Evolutionary conservation across 1,140 invertebrate genomes (phyloP).

Genomic region (Drosophila santomea): DNA sequence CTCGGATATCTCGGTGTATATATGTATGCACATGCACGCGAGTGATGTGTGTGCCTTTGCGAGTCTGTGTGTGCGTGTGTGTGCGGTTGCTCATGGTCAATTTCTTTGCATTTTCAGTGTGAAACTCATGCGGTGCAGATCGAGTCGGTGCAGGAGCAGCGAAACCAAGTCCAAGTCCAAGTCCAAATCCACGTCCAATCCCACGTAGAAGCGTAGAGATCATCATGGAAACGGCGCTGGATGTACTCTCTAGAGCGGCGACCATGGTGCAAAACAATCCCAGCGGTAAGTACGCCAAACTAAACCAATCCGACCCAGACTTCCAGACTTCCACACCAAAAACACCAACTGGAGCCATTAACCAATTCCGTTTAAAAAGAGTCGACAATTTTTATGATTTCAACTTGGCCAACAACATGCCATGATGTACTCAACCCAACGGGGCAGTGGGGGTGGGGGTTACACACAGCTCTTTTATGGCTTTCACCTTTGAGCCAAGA

Average conservation of each 20-base stretch:
- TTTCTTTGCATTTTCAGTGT: conserved; percentile 76
- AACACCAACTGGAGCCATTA: conserved; percentile 39
- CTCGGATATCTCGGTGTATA: conserved; percentile 17
- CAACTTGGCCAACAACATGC: conserved; percentile 16
- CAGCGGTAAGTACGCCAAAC: conserved; percentile 81
- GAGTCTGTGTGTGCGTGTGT: neutral
- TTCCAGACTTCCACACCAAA: neutral
- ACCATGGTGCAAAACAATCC: conserved; percentile 94
- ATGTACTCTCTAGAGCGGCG: conserved; percentile 94
- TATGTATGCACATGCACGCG: conserved; percentile 13
- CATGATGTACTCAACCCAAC: conserved; percentile 5
- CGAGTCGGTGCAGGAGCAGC: conserved; percentile 51
- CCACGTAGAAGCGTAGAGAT: conserved; percentile 7
- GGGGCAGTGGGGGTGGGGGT: conserved; percentile 18
- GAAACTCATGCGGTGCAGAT: conserved; percentile 77
- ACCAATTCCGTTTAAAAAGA: conserved; percentile 67
- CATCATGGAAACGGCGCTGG: conserved; percentile 92
- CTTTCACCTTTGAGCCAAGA: conserved; percentile 65
- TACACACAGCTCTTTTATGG: conserved; percentile 42
- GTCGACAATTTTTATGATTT: conserved; percentile 46
- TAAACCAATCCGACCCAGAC: neutral
- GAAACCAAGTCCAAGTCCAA: conserved; percentile 28
- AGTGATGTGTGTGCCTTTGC: neutral
- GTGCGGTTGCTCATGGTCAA: conserved; percentile 62
- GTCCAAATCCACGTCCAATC: conserved; percentile 27